Evolutionary conservation across 2,113 vertebrate species (phyloP).

Genomic region (Syngnathus typhle): DNA sequence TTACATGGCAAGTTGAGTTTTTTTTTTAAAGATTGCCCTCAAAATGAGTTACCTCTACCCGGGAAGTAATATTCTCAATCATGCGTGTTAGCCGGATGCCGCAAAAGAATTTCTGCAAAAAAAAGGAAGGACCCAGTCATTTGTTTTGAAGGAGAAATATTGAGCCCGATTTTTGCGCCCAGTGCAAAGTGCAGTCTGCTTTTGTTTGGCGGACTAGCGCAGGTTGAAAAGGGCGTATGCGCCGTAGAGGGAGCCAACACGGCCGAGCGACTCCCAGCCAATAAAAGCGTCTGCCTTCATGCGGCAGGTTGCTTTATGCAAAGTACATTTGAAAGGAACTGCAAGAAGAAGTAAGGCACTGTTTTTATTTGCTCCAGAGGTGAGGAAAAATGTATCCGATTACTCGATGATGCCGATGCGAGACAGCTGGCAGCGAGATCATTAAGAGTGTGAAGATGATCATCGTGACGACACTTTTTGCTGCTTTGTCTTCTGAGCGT

Average conservation of each 20-base stretch:
- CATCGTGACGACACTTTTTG: conserved; percentile 72
- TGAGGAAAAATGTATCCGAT: conserved; percentile 69
- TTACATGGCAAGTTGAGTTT: conserved; percentile 24
- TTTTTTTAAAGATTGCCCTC: conserved; percentile 8
- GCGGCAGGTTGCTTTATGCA: too few relatives aligned
- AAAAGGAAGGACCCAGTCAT: neutral
- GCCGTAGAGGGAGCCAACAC: too few relatives aligned
- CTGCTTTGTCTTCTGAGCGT: conserved; percentile 59
- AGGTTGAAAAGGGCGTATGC: too few relatives aligned
- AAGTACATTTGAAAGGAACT: too few relatives aligned
- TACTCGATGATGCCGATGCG: conserved; percentile 69
- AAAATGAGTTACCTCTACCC: neutral
- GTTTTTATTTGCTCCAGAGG: conserved; percentile 41
- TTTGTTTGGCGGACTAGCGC: too few relatives aligned
- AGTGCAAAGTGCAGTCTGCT: too few relatives aligned
- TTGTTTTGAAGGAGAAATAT: neutral
- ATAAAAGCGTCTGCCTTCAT: too few relatives aligned
- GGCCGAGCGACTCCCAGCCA: too few relatives aligned
- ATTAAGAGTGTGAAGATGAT: conserved; percentile 72
- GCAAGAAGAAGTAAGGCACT: neutral
- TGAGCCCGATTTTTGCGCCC: neutral
- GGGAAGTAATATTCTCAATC: neutral
- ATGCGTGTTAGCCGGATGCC: neutral
- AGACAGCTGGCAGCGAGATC: conserved; percentile 75
- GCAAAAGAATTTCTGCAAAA: neutral